These are phyloP conservation scores for Orchestia grillus DNA, from an alignment of 1,140 invertebrate genomes.

Conservation along the genomic window DNA sequence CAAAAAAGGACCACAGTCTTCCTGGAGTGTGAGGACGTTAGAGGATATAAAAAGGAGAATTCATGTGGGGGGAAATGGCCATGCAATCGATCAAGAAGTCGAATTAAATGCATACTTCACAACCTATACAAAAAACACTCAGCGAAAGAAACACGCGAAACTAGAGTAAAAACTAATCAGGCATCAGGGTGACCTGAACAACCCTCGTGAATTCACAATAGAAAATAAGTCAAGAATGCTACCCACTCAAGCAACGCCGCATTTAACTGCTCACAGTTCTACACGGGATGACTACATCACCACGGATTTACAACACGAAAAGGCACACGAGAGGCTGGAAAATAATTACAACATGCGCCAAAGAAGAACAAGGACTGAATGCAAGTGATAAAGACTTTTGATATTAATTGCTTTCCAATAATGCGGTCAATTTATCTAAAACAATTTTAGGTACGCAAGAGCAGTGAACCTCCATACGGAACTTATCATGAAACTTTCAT, in stretches of 20 bases:
- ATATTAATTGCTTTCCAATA: too few species aligned
- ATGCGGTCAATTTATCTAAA: too few species aligned
- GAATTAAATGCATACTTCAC: background rate
- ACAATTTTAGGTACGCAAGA: too few species aligned
- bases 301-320: background rate
- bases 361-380: background rate
- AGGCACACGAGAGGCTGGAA: background rate
- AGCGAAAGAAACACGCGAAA: background rate
- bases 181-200: background rate
- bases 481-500: too few species aligned
- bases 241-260: background rate
- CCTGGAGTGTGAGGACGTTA: background rate
- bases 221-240: background rate
- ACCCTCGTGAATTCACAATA: background rate
- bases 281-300: background rate
- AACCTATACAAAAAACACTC: background rate
- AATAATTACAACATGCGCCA: background rate
- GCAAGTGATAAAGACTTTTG: too few species aligned
- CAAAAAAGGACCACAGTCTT: background rate
- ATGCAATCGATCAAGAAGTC: background rate
- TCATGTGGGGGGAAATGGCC: background rate
- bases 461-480: too few species aligned
- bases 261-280: background rate
- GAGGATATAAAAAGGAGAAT: background rate
- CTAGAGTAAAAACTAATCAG: background rate